Percentiles rank a stretch among this genome's conserved stretches.
These are phyloP conservation scores for Laterallus jamaicensis DNA, from an alignment of 2,113 vertebrate genomes.

Conservation along the genomic window DNA sequence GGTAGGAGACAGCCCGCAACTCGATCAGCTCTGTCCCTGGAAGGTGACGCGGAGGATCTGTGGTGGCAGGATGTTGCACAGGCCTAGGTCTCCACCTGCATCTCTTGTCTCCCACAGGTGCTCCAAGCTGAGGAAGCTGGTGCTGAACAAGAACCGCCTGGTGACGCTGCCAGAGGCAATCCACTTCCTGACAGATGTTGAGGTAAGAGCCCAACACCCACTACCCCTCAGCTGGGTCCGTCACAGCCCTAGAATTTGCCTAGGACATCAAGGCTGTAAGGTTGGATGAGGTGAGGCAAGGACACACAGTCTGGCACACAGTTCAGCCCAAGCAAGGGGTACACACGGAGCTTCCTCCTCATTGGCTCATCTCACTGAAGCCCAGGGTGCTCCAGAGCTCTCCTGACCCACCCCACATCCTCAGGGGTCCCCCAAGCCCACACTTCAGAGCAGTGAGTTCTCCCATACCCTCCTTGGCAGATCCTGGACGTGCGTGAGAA, in stretches of 20 bases:
- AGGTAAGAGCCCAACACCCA: slow-evolving; percentile 72
- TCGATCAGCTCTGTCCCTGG: rapidly evolving
- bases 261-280: neutral
- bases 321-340: neutral
- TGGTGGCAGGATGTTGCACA: neutral
- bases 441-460: neutral
- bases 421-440: rapidly evolving
- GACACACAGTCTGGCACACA: rapidly evolving
- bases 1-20: slow-evolving; percentile 62
- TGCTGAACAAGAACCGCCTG: slow-evolving; percentile 95
- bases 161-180: slow-evolving; percentile 94
- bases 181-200: slow-evolving; percentile 90
- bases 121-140: slow-evolving; percentile 90
- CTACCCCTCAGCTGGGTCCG: neutral
- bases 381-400: rapidly evolving
- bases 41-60: rapidly evolving
- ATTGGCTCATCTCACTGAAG: neutral
- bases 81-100: neutral
- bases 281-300: neutral
- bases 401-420: neutral
- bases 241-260: no score
- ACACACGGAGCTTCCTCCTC: rapidly evolving
- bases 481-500: slow-evolving; percentile 95
- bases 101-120: slow-evolving; percentile 76
- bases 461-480: slow-evolving; percentile 57